Percentiles rank a stretch among this genome's conserved stretches.
phyloP scores from a whole-genome alignment of 2,888 invertebrate genomes.

The Phyto melanocephala region DNA sequence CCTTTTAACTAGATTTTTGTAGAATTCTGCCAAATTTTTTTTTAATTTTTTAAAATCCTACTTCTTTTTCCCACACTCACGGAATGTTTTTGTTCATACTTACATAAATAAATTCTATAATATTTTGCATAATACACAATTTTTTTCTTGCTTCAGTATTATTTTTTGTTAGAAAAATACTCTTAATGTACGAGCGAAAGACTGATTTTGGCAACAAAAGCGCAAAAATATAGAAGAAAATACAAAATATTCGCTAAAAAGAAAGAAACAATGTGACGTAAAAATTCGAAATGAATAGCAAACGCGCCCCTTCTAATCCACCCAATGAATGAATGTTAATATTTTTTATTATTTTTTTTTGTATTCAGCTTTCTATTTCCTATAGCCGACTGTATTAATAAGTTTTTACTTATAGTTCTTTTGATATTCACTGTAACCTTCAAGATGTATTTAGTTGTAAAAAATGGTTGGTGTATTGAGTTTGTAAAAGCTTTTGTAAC shows the following conservation, averaged over 20 bases:
- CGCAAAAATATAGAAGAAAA: conserved; percentile 2
- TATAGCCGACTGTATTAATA: conserved; percentile 38
- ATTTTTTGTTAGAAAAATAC: conserved; percentile 29
- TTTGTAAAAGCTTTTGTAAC: neutral
- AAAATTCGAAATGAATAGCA: conserved; percentile 47
- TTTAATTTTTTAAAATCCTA: neutral
- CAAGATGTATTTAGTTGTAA: neutral
- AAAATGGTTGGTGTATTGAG: neutral
- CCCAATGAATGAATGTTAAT: conserved; percentile 40
- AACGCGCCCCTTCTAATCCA: conserved; percentile 64
- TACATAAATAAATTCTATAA: conserved; percentile 52
- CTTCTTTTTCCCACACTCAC: neutral
- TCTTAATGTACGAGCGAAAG: conserved; percentile 34
- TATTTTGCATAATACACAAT: conserved; percentile 48
- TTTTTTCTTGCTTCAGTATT: neutral
- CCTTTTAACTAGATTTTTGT: neutral
- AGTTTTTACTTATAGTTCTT: conserved; percentile 65
- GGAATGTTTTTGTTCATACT: conserved; percentile 32
- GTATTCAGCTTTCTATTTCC: conserved; percentile 6
- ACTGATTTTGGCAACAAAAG: conserved; percentile 54
- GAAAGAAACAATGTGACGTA: conserved; percentile 38
- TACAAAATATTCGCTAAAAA: conserved; percentile 4
- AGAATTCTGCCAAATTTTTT: neutral
- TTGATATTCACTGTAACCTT: conserved; percentile 64
- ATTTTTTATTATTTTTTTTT: neutral